phyloP scores from a whole-genome alignment of 2,888 invertebrate genomes.

The Sepioteuthis lessoniana region DNA sequence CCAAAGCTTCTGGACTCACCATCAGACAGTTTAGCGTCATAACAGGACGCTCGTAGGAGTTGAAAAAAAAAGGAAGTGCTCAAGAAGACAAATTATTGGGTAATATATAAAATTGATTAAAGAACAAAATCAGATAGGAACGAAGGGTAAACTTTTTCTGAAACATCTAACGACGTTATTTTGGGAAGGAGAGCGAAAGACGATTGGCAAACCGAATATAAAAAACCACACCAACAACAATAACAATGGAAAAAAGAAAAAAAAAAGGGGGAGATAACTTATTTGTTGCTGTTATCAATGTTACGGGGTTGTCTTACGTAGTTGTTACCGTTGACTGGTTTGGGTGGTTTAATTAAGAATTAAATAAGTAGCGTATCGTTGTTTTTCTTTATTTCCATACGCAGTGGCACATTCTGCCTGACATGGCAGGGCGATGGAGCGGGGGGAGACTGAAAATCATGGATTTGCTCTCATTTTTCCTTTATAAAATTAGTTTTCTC shows the following conservation, averaged over 20 bases:
- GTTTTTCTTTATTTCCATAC: not conserved
- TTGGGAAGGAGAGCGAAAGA: too few relatives aligned
- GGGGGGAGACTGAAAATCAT: not conserved
- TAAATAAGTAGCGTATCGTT: not conserved
- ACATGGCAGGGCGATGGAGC: too few relatives aligned
- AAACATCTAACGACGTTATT: not conserved
- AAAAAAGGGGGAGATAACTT: not conserved
- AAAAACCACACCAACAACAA: not conserved
- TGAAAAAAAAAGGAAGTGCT: too few relatives aligned
- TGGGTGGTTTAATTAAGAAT: not conserved
- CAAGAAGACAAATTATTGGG: not conserved
- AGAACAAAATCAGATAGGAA: not conserved
- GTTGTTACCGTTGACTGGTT: not conserved
- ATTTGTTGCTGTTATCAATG: not conserved
- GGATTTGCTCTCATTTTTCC: conserved; percentile 33
- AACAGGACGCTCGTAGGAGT: too few relatives aligned
- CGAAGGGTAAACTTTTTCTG: not conserved
- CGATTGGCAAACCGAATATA: too few relatives aligned
- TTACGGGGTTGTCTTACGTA: not conserved
- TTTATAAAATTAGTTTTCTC: not conserved
- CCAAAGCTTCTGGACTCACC: too few relatives aligned
- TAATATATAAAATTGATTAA: not conserved
- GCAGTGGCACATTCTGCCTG: not conserved
- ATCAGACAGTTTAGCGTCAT: too few relatives aligned
- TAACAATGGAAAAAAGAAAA: not conserved